These are phyloP conservation scores for Diploptera punctata DNA, from an alignment of 2,888 invertebrate species.

Conservation along the genomic window DNA sequence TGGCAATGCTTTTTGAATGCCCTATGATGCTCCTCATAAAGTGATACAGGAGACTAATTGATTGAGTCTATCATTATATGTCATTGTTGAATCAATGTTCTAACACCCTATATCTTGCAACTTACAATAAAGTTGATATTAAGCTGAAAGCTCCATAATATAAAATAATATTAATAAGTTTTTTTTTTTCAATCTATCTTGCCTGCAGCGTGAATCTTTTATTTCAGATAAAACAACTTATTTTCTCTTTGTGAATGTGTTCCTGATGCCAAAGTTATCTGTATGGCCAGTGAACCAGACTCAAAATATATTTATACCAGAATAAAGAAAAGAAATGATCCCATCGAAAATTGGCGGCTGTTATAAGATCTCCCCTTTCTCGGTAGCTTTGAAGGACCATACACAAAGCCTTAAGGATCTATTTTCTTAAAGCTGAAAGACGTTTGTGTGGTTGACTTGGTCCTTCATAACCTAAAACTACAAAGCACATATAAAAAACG, in stretches of 20 bases:
- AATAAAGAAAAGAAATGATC: slow-evolving; percentile 8
- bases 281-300: background rate
- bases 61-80: no score
- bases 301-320: background rate
- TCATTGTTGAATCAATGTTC: no score
- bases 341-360: slow-evolving; percentile 1
- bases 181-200: background rate
- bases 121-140: no score
- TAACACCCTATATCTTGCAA: no score
- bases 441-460: background rate
- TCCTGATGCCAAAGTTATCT: background rate
- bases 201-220: background rate
- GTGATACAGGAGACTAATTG: no score
- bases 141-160: no score
- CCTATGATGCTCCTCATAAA: no score
- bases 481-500: background rate
- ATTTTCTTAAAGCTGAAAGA: background rate
- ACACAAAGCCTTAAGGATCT: background rate
- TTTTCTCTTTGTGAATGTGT: background rate
- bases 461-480: background rate
- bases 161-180: no score
- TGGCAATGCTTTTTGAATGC: no score
- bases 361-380: background rate
- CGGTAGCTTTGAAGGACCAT: background rate
- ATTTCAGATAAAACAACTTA: background rate